Conservation (phyloP, 2,113 vertebrate genomes). For the Mesitornis unicolor region DNA sequence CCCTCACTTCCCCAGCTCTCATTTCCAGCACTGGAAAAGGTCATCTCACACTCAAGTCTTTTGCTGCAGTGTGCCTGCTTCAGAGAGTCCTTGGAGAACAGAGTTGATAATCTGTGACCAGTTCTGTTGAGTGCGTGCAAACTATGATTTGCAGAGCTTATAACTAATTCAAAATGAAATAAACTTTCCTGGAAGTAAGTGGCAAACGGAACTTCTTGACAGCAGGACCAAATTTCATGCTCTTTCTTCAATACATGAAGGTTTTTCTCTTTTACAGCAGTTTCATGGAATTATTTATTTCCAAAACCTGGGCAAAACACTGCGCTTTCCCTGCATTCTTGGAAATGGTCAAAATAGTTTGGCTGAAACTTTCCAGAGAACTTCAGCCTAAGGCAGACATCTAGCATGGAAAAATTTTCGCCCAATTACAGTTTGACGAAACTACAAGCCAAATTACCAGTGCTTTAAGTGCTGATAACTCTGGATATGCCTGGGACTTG, state of each 20-base stretch:
- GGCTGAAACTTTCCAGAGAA: conserved; percentile 13
- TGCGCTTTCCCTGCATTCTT: conserved; percentile 28
- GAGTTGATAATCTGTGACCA: not conserved
- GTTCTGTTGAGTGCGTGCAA: conserved; percentile 1
- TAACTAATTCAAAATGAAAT: not conserved
- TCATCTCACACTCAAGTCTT: not conserved
- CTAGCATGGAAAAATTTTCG: not conserved
- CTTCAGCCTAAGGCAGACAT: conserved; percentile 46
- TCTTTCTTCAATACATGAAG: not conserved
- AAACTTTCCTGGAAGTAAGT: conserved; percentile 47
- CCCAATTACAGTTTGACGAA: not conserved
- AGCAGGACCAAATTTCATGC: not conserved
- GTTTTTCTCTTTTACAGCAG: not conserved
- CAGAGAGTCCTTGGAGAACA: not conserved
- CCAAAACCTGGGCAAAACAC: conserved; percentile 4
- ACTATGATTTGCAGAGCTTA: not conserved
- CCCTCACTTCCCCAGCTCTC: not conserved
- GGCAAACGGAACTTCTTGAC: not conserved
- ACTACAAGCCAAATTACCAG: not conserved
- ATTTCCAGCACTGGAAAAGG: not conserved
- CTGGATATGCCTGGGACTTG: not conserved
- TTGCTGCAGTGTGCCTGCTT: not conserved
- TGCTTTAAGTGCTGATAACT: not conserved
- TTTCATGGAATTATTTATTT: conserved; percentile 35
- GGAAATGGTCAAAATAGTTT: conserved; percentile 26